Base-by-base conservation (phyloP, 2,888 invertebrate species). In the Drosophila yooni region DNA sequence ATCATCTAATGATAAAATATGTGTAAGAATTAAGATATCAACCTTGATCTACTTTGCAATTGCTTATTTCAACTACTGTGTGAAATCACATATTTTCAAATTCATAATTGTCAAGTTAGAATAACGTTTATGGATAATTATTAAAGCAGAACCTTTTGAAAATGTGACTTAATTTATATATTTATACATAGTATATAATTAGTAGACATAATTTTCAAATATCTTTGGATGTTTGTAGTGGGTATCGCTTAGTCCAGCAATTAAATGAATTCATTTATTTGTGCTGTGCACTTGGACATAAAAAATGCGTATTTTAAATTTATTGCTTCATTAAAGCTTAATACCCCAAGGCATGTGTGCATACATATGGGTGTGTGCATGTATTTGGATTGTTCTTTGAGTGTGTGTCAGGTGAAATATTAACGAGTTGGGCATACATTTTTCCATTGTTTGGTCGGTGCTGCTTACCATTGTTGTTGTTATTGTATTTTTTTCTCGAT, bases 261-360 rank as follows among this genome's bases (percentile, higher is more conserved):
- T n/a, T 15, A 15, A 27, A 10, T 38, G 8, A 1, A 18, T n/a
- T 40, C 65, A 25, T 70, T 57, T 74, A 43, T 76, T 68, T 65
- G 53, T 65, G 53, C 34, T 68, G 40, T 60, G 33, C 69, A 50
- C 82, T 74, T 66, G 74, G 57, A 69, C 61, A 83, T 27, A 89
- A 82, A 84, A 89, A 78, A 69, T 68, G 62, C 64, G 83, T 85
- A 82, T 85, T 83, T 89, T 83, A 85, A 86, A 89, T 89, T 86
- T 86, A 86, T 86, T 89, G 90, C 88, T 89, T 86, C 86, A 86
- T 86, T 88, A 89, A 86, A 88, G 74, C 88, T 88, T 86, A 89
- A 86, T 86, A 74, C 76, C 80, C 73, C 69, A 66, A 57, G 82
- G 85, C 80, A 77, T 68, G 59, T 68, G 46, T 79, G 46, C 50